Evolutionary conservation across 92 coral and sea anemone genomes (phyloP).

Genomic region (Virgularia gustaviana): DNA sequence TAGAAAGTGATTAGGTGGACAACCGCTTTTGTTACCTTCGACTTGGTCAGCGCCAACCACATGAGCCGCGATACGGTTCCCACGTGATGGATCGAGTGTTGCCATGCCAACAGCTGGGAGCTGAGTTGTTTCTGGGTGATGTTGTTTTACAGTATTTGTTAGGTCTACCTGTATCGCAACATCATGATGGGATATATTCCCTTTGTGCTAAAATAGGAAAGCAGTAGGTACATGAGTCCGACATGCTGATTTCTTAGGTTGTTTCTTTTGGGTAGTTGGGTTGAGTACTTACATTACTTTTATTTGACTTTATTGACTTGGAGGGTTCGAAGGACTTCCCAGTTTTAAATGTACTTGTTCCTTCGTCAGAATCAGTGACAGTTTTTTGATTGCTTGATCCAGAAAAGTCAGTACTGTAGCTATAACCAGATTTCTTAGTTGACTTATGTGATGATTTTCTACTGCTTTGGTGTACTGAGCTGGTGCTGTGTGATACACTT

Average conservation of each 20-base stretch:
- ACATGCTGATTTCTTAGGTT: too few relatives aligned
- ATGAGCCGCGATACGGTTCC: constrained; percentile 88
- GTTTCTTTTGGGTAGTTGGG: too few relatives aligned
- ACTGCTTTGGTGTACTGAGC: background rate
- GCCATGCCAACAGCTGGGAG: constrained; percentile 96
- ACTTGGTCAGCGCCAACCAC: constrained; percentile 77
- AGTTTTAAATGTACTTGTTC: too few relatives aligned
- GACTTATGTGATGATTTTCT: constrained; percentile 2
- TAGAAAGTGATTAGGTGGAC: too few relatives aligned
- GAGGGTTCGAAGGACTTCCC: background rate
- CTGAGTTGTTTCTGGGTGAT: too few relatives aligned
- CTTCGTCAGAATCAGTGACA: too few relatives aligned
- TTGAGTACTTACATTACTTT: too few relatives aligned
- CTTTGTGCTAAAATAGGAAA: background rate
- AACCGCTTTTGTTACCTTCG: constrained; percentile 90
- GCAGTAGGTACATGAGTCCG: too few relatives aligned
- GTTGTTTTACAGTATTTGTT: background rate
- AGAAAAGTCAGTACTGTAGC: constrained; percentile 20
- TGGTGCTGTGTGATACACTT: background rate
- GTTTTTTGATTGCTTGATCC: background rate
- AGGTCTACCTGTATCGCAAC: constrained; percentile 26
- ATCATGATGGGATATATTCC: constrained; percentile 12
- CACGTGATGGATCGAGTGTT: constrained; percentile 64
- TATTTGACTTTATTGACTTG: background rate
- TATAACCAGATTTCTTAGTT: constrained; percentile 9